Percentiles rank a stretch among this genome's conserved stretches.
Evolutionary conservation across 2,888 invertebrate genomes (phyloP).

Genomic region (Spodoptera picta): DNA sequence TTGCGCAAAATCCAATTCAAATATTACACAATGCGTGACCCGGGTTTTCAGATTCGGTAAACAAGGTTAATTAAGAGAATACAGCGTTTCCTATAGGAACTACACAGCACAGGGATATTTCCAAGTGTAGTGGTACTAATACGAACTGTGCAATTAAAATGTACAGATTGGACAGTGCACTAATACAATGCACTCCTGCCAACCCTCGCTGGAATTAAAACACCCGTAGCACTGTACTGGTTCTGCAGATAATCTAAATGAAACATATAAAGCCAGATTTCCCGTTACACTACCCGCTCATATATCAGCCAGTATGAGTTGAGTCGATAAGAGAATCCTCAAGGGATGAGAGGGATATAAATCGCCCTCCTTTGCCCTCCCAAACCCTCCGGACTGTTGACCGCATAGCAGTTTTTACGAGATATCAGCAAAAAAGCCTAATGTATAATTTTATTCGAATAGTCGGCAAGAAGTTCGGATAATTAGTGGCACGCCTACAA

Average conservation of each 20-base stretch:
- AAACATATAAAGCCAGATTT: constrained; percentile 66
- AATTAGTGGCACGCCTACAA: constrained; percentile 41
- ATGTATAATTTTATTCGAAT: constrained; percentile 46
- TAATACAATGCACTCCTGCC: too few relatives aligned
- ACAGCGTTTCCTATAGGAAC: too few relatives aligned
- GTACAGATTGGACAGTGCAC: too few relatives aligned
- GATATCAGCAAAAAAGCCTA: constrained; percentile 56
- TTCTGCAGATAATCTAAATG: constrained; percentile 62
- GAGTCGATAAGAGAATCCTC: constrained; percentile 72
- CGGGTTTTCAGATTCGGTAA: too few relatives aligned
- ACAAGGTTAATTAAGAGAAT: too few relatives aligned
- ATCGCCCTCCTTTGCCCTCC: constrained; percentile 57
- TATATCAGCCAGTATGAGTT: constrained; percentile 72
- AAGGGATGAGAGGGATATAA: constrained; percentile 71
- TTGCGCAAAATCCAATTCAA: too few relatives aligned
- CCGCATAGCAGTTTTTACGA: constrained; percentile 56
- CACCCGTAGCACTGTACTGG: constrained; percentile 5
- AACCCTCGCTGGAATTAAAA: constrained; percentile 8
- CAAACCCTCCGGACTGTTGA: constrained; percentile 52
- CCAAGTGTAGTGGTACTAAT: too few relatives aligned
- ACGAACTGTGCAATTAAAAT: too few relatives aligned
- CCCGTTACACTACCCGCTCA: constrained; percentile 59
- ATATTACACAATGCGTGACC: too few relatives aligned
- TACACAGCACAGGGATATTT: too few relatives aligned
- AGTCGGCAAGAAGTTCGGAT: constrained; percentile 43